Evolutionary conservation across 2,113 vertebrate species (phyloP).

Genomic region (Cepphus grylle): DNA sequence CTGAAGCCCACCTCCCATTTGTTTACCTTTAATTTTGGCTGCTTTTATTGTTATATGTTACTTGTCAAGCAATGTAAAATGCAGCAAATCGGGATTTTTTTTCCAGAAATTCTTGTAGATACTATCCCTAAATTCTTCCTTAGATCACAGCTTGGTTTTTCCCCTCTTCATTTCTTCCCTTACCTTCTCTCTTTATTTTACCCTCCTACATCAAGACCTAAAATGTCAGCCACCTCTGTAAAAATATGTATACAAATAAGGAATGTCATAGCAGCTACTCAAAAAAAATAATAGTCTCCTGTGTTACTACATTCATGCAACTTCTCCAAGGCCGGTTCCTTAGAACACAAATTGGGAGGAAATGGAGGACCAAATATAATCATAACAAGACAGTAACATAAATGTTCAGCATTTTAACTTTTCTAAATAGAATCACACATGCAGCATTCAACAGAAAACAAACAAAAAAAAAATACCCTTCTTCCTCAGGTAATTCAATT

Average conservation of each 20-base stretch:
- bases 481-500: not conserved
- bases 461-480: not conserved
- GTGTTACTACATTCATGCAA: not conserved
- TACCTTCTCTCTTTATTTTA: not conserved
- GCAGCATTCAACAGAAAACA: not conserved
- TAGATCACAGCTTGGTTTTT: not conserved
- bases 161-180: not conserved
- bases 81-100: not conserved
- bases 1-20: not conserved
- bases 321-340: not conserved
- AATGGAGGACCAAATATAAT: not conserved
- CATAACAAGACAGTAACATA: not conserved
- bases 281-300: not conserved
- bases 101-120: not conserved
- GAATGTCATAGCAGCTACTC: not conserved
- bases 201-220: not conserved
- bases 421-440: not conserved
- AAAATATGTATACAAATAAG: not conserved
- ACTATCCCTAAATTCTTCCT: not conserved
- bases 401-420: not conserved
- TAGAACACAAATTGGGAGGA: not conserved
- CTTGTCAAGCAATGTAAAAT: not conserved
- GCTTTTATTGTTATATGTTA: not conserved
- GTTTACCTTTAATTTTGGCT: not conserved
- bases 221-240: not conserved